A percentile compares a stretch with the other conserved stretches of the same genome.
Evolutionary conservation across 2,797 vertebrate species (phyloP).

Genomic region (Chiroxiphia lanceolata): DNA sequence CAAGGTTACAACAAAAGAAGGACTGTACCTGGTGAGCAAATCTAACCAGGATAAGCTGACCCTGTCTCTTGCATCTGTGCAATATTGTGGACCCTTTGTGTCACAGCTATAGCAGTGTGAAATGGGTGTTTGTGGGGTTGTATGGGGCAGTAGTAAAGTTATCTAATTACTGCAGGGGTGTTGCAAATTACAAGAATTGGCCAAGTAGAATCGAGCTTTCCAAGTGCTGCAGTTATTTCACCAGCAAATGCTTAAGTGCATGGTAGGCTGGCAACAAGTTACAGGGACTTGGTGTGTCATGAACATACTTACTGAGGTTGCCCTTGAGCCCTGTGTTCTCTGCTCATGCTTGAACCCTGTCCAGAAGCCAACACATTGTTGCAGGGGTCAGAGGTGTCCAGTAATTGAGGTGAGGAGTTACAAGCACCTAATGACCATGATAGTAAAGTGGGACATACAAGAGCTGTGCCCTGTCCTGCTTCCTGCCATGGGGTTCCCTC

Average conservation of each 20-base stretch:
- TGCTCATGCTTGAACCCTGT: background rate
- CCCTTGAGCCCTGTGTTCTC: accelerated
- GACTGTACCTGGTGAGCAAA: background rate
- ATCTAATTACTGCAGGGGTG: accelerated
- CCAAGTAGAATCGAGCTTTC: background rate
- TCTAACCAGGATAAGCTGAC: background rate
- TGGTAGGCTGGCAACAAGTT: background rate
- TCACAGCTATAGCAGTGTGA: background rate
- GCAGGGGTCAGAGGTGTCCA: background rate
- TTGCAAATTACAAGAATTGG: background rate
- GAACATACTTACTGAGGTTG: background rate
- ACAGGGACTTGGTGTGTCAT: accelerated
- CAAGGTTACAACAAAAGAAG: background rate
- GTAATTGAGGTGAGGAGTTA: background rate
- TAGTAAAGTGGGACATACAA: background rate
- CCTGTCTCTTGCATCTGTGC: background rate
- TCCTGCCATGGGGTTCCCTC: accelerated
- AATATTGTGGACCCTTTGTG: background rate
- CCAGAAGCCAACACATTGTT: accelerated
- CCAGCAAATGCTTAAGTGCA: too few species aligned
- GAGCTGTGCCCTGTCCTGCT: background rate
- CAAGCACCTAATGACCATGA: accelerated
- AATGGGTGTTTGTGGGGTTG: accelerated
- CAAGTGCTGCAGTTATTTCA: background rate
- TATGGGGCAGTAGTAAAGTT: background rate